These are phyloP conservation scores for Berghia stephanieae DNA, from an alignment of 1,140 invertebrate genomes.

Conservation along the genomic window DNA sequence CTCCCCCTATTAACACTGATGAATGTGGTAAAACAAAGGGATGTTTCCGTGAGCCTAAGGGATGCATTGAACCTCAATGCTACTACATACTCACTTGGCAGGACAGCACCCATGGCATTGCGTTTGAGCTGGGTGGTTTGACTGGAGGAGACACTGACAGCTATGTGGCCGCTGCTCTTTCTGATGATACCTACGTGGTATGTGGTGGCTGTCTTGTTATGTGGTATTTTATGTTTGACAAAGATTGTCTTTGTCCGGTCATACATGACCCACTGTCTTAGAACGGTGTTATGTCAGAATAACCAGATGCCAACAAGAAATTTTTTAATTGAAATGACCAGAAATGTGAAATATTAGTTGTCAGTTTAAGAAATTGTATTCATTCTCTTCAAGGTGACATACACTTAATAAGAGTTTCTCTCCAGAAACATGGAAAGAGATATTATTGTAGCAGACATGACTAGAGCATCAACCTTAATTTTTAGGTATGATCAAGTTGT, in stretches of 20 bases:
- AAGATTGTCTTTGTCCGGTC: not conserved
- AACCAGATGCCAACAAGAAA: too few relatives aligned
- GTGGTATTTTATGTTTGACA: not conserved
- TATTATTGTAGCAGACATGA: too few relatives aligned
- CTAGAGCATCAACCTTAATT: too few relatives aligned
- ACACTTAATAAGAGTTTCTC: too few relatives aligned
- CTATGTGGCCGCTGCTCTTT: conserved; percentile 54
- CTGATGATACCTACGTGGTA: conserved; percentile 59
- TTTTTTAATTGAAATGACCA: not conserved
- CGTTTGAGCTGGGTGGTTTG: conserved; percentile 52
- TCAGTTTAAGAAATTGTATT: too few relatives aligned
- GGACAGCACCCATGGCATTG: conserved; percentile 8
- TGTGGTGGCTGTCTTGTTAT: conserved; percentile 1
- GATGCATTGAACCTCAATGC: conserved; percentile 57
- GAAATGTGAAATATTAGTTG: too few relatives aligned
- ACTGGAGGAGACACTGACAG: conserved; percentile 51
- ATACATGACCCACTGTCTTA: not conserved
- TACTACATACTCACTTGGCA: conserved; percentile 62
- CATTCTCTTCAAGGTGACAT: too few relatives aligned
- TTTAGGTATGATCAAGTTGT: too few relatives aligned
- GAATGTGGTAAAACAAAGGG: conserved; percentile 58
- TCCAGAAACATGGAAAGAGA: too few relatives aligned
- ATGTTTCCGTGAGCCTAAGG: conserved; percentile 59
- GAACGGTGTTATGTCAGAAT: not conserved
- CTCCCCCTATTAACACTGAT: conserved; percentile 45